phyloP scores from a whole-genome alignment of 2,797 vertebrate genomes.

The Micromesistius poutassou region DNA sequence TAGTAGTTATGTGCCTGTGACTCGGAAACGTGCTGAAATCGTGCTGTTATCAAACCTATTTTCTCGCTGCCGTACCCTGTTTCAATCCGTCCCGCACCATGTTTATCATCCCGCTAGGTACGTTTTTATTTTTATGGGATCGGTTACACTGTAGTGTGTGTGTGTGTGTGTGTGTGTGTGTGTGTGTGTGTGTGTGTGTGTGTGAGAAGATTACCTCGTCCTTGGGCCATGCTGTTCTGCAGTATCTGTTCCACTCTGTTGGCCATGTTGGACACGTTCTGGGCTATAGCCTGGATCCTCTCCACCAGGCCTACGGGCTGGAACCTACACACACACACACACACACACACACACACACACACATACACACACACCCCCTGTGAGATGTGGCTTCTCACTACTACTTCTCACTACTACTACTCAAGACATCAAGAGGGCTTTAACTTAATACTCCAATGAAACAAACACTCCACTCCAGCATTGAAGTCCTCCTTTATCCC shows the following conservation, averaged over 20 bases:
- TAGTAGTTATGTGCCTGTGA: too few relatives aligned
- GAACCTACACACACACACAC: conserved; percentile 68
- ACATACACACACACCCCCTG: conserved; percentile 27
- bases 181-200: conserved; percentile 2
- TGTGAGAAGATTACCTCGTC: conserved; percentile 72
- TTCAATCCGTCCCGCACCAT: too few relatives aligned
- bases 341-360: conserved; percentile 23
- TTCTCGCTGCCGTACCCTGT: too few relatives aligned
- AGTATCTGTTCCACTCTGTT: conserved; percentile 92
- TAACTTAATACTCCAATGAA: neutral
- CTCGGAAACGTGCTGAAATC: too few relatives aligned
- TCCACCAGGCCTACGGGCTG: conserved; percentile 86
- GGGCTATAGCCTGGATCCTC: conserved; percentile 95
- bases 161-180: neutral
- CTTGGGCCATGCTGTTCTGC: conserved; percentile 82
- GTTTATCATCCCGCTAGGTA: too few relatives aligned
- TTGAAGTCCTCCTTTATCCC: neutral
- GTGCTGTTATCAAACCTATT: too few relatives aligned
- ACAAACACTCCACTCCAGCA: neutral
- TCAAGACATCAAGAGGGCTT: neutral
- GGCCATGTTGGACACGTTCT: conserved; percentile 94
- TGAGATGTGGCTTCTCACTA: neutral
- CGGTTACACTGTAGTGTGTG: too few relatives aligned
- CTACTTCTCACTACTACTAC: too few relatives aligned
- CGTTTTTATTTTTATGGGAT: too few relatives aligned